These are phyloP conservation scores for Cephus spinipes DNA, from an alignment of 2,888 invertebrate species.

Conservation along the genomic window DNA sequence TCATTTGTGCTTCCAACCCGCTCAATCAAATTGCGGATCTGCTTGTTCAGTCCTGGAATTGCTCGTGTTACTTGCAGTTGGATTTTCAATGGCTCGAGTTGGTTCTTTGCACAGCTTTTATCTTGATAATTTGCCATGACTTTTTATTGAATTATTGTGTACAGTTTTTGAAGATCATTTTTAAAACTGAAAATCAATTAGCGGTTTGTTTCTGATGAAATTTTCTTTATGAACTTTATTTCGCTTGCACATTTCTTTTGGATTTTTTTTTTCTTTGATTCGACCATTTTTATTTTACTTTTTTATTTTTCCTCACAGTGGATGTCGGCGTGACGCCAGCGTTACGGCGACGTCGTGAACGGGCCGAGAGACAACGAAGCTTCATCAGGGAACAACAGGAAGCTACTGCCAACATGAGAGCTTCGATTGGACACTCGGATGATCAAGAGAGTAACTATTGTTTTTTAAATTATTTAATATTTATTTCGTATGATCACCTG, in stretches of 20 bases:
- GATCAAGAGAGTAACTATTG: constrained; percentile 56
- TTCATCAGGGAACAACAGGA: constrained; percentile 87
- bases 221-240: neutral
- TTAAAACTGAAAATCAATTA: too few relatives aligned
- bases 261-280: neutral
- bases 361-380: constrained; percentile 86
- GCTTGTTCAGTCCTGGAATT: neutral
- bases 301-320: constrained; percentile 43
- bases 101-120: neutral
- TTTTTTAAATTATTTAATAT: neutral
- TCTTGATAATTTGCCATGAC: neutral
- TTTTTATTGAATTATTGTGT: neutral
- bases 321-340: constrained; percentile 86
- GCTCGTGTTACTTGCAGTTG: neutral
- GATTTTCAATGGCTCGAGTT: neutral
- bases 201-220: too few relatives aligned
- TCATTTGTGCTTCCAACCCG: constrained; percentile 4
- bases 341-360: constrained; percentile 81
- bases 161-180: too few relatives aligned
- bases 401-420: constrained; percentile 69
- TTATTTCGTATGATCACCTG: neutral
- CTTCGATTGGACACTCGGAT: constrained; percentile 59
- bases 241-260: neutral
- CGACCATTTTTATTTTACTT: neutral
- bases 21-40: neutral